Percentiles rank a stretch among this genome's conserved stretches.
phyloP scores from a whole-genome alignment of 2,113 vertebrate genomes.

The Aegotheles bennettii region DNA sequence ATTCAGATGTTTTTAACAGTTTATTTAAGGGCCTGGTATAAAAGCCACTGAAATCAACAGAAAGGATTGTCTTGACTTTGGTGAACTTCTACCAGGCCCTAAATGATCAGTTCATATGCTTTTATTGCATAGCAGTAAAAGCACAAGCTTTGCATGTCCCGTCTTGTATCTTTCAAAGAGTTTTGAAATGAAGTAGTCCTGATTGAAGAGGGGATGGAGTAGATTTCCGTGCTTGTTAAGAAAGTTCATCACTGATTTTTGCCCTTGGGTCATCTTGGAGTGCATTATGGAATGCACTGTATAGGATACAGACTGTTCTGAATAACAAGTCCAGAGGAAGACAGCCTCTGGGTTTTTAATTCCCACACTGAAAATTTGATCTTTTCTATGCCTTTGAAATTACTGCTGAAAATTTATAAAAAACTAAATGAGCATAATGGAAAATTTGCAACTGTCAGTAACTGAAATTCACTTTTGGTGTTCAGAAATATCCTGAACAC shows the following conservation, averaged over 20 bases:
- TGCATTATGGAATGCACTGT: neutral
- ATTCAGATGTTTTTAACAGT: neutral
- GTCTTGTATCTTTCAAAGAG: neutral
- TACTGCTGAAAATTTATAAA: neutral
- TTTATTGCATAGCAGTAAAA: slow-evolving; percentile 11
- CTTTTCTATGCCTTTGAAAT: neutral
- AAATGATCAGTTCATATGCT: neutral
- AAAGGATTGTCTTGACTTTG: neutral
- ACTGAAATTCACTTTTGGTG: neutral
- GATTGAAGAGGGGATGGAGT: neutral
- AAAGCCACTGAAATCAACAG: slow-evolving; percentile 2
- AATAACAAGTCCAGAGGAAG: neutral
- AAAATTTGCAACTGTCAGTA: neutral
- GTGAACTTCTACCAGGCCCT: slow-evolving; percentile 17
- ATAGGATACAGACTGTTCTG: neutral
- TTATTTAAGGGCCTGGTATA: neutral
- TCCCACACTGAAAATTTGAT: neutral
- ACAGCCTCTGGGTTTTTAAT: neutral
- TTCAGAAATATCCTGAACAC: neutral
- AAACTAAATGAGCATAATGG: neutral
- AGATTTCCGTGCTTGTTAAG: neutral
- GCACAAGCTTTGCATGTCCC: slow-evolving; percentile 1
- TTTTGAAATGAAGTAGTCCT: neutral
- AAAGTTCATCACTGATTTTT: neutral
- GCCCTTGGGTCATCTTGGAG: neutral